Evolutionary conservation across 2,113 vertebrate species (phyloP).

Genomic region (Prunella himalayana): DNA sequence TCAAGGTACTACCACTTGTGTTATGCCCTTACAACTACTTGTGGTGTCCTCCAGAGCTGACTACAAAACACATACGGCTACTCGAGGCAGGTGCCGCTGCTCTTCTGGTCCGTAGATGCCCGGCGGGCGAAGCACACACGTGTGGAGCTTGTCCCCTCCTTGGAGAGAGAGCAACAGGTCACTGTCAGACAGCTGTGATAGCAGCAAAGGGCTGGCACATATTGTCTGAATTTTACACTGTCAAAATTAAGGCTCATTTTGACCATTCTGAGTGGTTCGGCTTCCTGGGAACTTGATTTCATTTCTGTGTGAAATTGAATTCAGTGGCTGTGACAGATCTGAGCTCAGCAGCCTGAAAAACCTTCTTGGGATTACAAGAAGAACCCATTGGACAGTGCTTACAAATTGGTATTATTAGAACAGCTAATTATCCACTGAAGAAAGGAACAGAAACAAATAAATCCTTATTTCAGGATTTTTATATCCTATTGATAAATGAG

Average conservation of each 20-base stretch:
- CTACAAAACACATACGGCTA: conserved; percentile 76
- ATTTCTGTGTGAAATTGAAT: background rate
- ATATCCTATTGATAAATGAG: background rate
- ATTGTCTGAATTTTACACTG: background rate
- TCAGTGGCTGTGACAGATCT: background rate
- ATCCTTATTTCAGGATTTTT: background rate
- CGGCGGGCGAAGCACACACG: conserved; percentile 86
- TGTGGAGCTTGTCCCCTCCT: conserved; percentile 83
- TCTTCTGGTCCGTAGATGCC: conserved; percentile 93
- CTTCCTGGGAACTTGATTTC: background rate
- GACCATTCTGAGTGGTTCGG: background rate
- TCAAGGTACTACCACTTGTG: background rate
- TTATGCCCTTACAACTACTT: background rate
- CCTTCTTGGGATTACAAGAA: background rate
- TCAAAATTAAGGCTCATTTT: background rate
- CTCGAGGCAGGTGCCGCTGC: conserved; percentile 83
- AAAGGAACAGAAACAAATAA: background rate
- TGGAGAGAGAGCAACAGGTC: background rate
- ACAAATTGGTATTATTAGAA: background rate
- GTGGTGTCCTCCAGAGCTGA: conserved; percentile 12
- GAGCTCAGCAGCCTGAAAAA: background rate
- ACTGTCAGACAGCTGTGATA: background rate
- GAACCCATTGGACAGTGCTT: background rate
- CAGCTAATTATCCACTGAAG: background rate
- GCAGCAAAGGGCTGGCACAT: background rate